phyloP scores from a whole-genome alignment of 1,140 invertebrate species.

The Conus ventricosus region DNA sequence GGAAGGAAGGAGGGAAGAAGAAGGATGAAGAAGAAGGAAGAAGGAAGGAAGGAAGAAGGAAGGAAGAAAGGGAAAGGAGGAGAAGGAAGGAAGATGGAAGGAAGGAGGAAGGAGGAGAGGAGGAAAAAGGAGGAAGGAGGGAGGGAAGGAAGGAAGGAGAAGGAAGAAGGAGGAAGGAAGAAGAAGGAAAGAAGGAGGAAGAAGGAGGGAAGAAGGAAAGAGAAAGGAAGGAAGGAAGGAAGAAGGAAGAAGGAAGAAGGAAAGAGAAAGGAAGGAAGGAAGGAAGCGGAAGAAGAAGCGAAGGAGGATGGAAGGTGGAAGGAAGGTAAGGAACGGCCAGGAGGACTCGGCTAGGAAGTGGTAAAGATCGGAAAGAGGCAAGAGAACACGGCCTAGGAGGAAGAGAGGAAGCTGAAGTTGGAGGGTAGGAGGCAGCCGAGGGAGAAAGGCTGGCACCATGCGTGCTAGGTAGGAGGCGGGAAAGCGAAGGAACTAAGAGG shows the following conservation, averaged over 20 bases:
- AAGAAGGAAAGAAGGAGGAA: neutral
- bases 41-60: neutral
- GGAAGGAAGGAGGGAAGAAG: neutral
- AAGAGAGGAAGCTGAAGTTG: too few species aligned
- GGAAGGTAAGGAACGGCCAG: neutral
- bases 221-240: constrained; percentile 2
- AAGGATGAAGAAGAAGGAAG: neutral
- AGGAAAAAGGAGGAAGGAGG: neutral
- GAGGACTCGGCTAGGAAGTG: neutral
- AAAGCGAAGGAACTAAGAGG: too few species aligned
- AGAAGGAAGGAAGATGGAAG: neutral
- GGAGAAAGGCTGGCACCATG: too few species aligned
- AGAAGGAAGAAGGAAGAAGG: neutral
- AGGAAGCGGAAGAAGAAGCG: neutral
- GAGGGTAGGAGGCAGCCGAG: too few species aligned
- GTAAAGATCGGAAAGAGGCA: neutral
- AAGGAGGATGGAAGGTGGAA: neutral
- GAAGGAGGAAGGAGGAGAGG: neutral
- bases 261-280: neutral
- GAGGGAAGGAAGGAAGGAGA: neutral
- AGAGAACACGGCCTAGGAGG: too few species aligned
- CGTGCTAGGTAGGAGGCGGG: too few species aligned
- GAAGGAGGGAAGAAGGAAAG: neutral
- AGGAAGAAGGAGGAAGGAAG: neutral
- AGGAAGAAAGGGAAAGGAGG: neutral